Base-by-base conservation (phyloP, 2,888 invertebrate species). In the Leucozona laternaria region DNA sequence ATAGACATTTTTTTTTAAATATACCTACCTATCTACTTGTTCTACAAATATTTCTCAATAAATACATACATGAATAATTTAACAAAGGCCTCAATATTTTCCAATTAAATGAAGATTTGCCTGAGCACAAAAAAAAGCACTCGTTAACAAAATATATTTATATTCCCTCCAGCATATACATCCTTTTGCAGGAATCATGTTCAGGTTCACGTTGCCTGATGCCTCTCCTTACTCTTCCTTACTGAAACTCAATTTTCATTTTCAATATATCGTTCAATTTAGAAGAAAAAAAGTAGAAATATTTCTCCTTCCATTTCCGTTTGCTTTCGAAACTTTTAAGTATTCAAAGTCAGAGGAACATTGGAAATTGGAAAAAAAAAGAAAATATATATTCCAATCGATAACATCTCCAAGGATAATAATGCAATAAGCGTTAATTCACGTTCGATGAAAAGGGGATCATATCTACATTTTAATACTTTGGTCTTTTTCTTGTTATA, bases 351-450 rank as follows among this genome's bases (percentile, higher is more conserved):
- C 53, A 25, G 48, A 68, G 60, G 76, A 73, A 72, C 71, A 72
- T 80, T 72, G 80, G 60, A 85, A 80, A 85, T 77, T 77, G 80
- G 80, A 77, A 76, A 77, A 79, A 76, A 53, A 15, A 64, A 34
- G 15, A 31, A 66, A 66, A 60, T 37, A 40, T 15, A 37, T 37
- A 85, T 80, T 85, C 68, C 55, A 81, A 80, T 85, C 77, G 85
- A 85, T 85, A 77, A 72, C 68, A 85, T 85, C 85, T 80, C 80
- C 77, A 85, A 77, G 80, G 85, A 80, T 85, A 80, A 85, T 85
- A 80, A 85, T 85, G 85, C 85, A 80, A 85, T 85, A 85, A 85
- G 85, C 85, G 85, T 85, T 85, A 85, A 85, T 85, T 85, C 81
- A 85, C 80, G 85, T 85, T 85, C 77, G 77, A 72, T 71, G 79